phyloP scores from a whole-genome alignment of 2,113 vertebrate species.

The Cheilinus undulatus region DNA sequence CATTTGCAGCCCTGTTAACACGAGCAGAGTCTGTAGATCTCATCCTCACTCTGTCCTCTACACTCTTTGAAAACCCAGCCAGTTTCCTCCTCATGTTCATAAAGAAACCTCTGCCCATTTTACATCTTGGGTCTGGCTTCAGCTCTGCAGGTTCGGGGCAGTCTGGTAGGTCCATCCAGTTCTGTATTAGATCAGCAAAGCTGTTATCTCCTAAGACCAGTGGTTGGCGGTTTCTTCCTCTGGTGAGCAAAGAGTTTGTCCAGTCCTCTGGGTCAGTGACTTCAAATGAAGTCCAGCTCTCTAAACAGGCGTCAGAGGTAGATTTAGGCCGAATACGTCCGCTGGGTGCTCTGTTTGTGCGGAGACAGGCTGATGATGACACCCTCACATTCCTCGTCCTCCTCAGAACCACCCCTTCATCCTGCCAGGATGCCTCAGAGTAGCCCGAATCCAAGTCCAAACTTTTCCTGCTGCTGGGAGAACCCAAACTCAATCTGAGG shows the following conservation, averaged over 20 bases:
- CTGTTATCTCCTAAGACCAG: slow-evolving; percentile 95
- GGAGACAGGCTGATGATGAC: slow-evolving; percentile 78
- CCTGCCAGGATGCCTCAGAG: slow-evolving; percentile 92
- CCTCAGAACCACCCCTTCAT: slow-evolving; percentile 85
- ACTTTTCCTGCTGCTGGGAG: slow-evolving; percentile 87
- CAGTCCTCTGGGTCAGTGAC: slow-evolving; percentile 87
- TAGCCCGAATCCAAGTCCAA: slow-evolving; percentile 96
- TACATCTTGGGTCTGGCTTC: slow-evolving; percentile 70
- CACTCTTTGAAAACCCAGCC: slow-evolving; percentile 85
- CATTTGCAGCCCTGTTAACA: slow-evolving; percentile 70
- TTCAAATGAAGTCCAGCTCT: slow-evolving; percentile 91
- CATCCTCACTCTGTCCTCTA: slow-evolving; percentile 78
- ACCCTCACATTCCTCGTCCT: slow-evolving; percentile 84
- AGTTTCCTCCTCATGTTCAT: slow-evolving; percentile 91
- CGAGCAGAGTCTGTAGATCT: slow-evolving; percentile 66
- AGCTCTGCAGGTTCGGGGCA: slow-evolving; percentile 81
- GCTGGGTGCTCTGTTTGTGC: slow-evolving; percentile 71
- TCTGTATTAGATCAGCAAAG: slow-evolving; percentile 94
- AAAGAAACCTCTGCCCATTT: slow-evolving; percentile 89
- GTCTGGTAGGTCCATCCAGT: slow-evolving; percentile 97
- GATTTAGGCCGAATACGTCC: slow-evolving; percentile 88
- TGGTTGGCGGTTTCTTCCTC: slow-evolving; percentile 93
- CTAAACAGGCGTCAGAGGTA: slow-evolving; percentile 91
- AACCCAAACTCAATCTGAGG: slow-evolving; percentile 75
- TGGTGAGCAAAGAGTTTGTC: slow-evolving; percentile 91